Percentiles rank a stretch among this genome's conserved stretches.
These are phyloP conservation scores for Ammodytes marinus DNA, from an alignment of 2,113 vertebrate genomes.

Conservation along the genomic window DNA sequence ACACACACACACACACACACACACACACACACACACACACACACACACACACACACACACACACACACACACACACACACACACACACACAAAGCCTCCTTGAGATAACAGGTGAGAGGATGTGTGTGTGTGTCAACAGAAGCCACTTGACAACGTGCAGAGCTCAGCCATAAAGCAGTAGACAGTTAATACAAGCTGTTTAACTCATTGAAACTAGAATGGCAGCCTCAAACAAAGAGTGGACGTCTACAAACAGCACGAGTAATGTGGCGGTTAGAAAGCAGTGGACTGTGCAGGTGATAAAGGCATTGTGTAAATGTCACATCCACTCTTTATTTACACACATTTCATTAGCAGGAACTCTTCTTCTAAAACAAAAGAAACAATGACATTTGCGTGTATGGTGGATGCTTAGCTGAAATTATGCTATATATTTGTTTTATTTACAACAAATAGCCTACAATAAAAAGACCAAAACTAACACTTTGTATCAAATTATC, in stretches of 20 bases:
- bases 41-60: neutral
- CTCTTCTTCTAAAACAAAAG: neutral
- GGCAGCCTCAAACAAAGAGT: conserved; percentile 9
- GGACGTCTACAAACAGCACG: neutral
- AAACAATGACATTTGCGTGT: neutral
- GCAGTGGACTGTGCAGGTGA: neutral
- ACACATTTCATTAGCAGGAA: neutral
- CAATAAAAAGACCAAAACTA: neutral
- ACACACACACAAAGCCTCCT: neutral
- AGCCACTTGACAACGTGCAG: conserved; percentile 24
- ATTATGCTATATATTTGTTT: neutral
- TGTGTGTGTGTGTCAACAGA: conserved; percentile 18
- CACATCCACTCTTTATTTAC: neutral
- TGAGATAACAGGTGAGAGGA: neutral
- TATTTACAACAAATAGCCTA: neutral
- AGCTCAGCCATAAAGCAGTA: conserved; percentile 46
- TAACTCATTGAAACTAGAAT: conserved; percentile 38
- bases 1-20: conserved; percentile 13
- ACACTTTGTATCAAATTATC: neutral
- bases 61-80: conserved; percentile 9
- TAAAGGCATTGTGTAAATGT: conserved; percentile 4
- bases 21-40: neutral
- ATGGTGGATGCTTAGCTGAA: too few relatives aligned
- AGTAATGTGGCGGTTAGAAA: neutral
- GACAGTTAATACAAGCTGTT: conserved; percentile 29